These are phyloP conservation scores for Plagiodera versicolora DNA, from an alignment of 2,888 invertebrate species.

Conservation along the genomic window DNA sequence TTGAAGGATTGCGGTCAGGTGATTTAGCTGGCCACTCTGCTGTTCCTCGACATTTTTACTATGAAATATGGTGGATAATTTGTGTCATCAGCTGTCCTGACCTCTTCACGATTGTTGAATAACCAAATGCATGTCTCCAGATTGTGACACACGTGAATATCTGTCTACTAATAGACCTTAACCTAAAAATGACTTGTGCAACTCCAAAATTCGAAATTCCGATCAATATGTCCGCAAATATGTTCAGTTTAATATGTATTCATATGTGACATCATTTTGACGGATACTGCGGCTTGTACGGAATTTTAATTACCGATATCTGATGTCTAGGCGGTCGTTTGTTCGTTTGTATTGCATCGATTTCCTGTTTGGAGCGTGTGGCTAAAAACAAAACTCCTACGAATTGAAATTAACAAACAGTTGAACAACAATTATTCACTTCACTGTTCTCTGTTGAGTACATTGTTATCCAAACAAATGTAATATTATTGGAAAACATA, in stretches of 20 bases:
- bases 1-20: no score
- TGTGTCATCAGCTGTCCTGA: no score
- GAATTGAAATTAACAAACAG: neutral
- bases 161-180: neutral
- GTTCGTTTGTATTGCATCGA: constrained; percentile 34
- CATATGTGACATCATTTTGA: constrained; percentile 22
- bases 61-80: no score
- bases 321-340: constrained; percentile 26
- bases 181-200: constrained; percentile 5
- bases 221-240: constrained; percentile 19
- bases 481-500: neutral
- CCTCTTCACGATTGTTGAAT: neutral
- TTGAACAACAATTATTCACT: neutral
- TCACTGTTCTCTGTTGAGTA: neutral
- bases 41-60: no score
- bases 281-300: constrained; percentile 16
- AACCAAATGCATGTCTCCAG: neutral
- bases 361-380: constrained; percentile 34
- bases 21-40: no score
- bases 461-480: neutral
- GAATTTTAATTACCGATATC: constrained; percentile 17
- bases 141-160: neutral
- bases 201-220: constrained; percentile 7
- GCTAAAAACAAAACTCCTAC: constrained; percentile 14
- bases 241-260: constrained; percentile 6